phyloP scores from a whole-genome alignment of 53 echinoderm and acorn worm genomes.

The Patiria pectinifera region DNA sequence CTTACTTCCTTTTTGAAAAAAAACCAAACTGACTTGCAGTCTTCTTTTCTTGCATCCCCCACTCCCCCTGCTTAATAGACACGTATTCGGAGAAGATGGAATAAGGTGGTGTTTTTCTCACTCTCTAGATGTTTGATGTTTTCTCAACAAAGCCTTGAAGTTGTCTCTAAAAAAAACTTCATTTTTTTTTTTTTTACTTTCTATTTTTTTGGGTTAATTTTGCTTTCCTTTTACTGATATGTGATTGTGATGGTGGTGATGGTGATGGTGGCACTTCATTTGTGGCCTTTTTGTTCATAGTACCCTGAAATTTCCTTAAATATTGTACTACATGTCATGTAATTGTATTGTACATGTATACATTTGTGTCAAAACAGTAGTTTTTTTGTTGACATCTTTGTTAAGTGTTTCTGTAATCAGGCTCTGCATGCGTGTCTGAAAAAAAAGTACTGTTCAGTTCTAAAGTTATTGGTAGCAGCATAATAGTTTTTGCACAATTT shows the following conservation, averaged over 20 bases:
- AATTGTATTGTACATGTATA: background rate
- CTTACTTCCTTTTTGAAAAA: background rate
- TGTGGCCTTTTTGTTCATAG: too few species aligned
- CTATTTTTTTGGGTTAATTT: background rate
- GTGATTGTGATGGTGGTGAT: conserved; percentile 56
- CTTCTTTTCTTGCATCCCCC: background rate
- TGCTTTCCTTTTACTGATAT: background rate
- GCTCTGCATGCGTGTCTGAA: too few species aligned
- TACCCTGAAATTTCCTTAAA: too few species aligned
- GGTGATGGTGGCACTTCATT: conserved; percentile 38
- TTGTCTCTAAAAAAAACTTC: background rate
- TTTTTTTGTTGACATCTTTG: too few species aligned
- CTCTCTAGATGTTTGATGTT: conserved; percentile 53
- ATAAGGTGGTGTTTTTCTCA: conserved; percentile 60
- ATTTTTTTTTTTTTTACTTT: conserved; percentile 9
- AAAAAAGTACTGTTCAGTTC: too few species aligned
- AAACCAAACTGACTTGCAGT: background rate
- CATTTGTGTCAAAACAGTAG: too few species aligned
- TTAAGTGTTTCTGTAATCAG: too few species aligned
- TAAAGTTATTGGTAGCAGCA: background rate
- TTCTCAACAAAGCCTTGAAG: conserved; percentile 29
- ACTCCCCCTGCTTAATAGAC: conserved; percentile 50
- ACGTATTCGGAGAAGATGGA: conserved; percentile 62
- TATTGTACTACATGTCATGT: too few species aligned
- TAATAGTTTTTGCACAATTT: background rate